These are phyloP conservation scores for Brienomyrus brachyistius DNA, from an alignment of 2,113 vertebrate genomes.

Conservation along the genomic window DNA sequence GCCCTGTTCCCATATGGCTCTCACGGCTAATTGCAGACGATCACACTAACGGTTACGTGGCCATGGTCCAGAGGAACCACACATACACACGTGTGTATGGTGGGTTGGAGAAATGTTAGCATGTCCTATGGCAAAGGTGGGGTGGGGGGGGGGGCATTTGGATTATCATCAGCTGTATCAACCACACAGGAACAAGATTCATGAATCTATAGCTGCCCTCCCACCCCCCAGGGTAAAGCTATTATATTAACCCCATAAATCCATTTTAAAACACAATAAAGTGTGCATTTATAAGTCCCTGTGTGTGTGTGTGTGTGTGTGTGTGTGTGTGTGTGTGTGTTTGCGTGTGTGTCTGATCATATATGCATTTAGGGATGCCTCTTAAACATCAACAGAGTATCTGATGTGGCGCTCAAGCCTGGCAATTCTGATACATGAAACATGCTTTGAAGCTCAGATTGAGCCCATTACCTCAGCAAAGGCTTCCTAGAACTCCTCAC, in stretches of 20 bases:
- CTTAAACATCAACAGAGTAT: background rate
- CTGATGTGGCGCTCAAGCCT: background rate
- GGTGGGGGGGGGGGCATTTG: slow-evolving; percentile 14
- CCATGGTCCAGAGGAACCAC: background rate
- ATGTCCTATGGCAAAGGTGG: background rate
- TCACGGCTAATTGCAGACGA: background rate
- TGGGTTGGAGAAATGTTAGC: background rate
- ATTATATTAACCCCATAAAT: slow-evolving; percentile 49
- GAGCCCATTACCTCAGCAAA: background rate
- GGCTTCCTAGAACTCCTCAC: background rate
- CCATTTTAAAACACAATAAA: slow-evolving; percentile 28
- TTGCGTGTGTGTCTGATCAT: background rate
- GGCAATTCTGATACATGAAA: background rate
- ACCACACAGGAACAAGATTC: slow-evolving; percentile 17
- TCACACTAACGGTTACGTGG: background rate
- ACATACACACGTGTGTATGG: background rate
- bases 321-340: background rate
- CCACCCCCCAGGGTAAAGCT: slow-evolving; percentile 47
- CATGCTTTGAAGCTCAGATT: slow-evolving; percentile 2
- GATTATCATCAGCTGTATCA: slow-evolving; percentile 36
- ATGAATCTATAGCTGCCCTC: slow-evolving; percentile 42
- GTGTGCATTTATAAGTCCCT: background rate
- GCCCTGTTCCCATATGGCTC: background rate
- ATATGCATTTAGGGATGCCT: background rate
- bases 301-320: background rate